Evolutionary conservation across 2,113 vertebrate genomes (phyloP).

Genomic region (Odobenus rosmarus): DNA sequence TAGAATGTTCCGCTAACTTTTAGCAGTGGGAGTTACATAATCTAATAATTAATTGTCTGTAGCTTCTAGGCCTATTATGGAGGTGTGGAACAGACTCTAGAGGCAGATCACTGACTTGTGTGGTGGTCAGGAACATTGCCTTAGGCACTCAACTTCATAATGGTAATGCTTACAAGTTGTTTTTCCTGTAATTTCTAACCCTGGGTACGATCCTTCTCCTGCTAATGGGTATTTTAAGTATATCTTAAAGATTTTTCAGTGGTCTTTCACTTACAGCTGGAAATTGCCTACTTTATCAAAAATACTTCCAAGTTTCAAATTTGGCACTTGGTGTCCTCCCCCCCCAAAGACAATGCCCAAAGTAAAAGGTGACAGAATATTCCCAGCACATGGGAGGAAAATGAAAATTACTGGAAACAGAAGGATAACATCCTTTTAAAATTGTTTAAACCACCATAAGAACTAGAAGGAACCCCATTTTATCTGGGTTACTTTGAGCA

Average conservation of each 20-base stretch:
- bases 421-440: not conserved
- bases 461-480: conserved; percentile 62
- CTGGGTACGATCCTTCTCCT: not conserved
- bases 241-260: conserved; percentile 55
- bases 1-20: conserved; percentile 55
- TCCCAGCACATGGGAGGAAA: not conserved
- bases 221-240: conserved; percentile 60
- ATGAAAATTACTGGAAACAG: not conserved
- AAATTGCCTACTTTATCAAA: conserved; percentile 37
- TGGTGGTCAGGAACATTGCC: conserved; percentile 55
- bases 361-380: conserved; percentile 15
- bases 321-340: not conserved
- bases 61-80: conserved; percentile 69
- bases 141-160: conserved; percentile 45
- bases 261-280: not conserved
- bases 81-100: conserved; percentile 57
- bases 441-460: not conserved
- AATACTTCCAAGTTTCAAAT: conserved; percentile 25
- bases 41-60: conserved; percentile 82
- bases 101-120: conserved; percentile 58
- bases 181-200: conserved; percentile 15
- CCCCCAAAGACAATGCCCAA: not conserved
- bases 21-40: conserved; percentile 78
- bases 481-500: conserved; percentile 45
- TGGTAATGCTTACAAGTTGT: conserved; percentile 51